Base-by-base conservation (phyloP, 2,888 invertebrate genomes). In the Hirtodrosophila histrioides region DNA sequence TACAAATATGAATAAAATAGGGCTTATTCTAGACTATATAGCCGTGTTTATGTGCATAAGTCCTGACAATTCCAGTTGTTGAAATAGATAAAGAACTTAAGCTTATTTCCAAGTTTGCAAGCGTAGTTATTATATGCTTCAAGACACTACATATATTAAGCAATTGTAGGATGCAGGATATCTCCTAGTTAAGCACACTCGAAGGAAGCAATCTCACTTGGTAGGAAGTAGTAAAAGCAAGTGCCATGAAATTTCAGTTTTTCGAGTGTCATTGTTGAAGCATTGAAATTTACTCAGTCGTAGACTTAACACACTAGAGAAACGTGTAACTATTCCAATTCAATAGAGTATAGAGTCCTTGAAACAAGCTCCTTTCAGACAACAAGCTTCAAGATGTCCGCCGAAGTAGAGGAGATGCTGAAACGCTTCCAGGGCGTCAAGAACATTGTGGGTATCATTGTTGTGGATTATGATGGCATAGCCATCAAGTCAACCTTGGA, bases 401-500 rank as follows among this genome's bases (percentile, higher is more conserved):
- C 86, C 35, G 82, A 83, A 45, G 78, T 83, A 2, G 82, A 83
- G 49, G 86, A 88, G 2, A 55, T 75, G 71, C 41, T 86, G 17
- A 86, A 88, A 24, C 77, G 71, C 3, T 74, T 83, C n/a, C 67
- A 64, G 35, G 40, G 29, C 12, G 2, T 64, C 0, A 78, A 86
- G 64, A 88, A 88, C 29, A 23, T 86, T 0, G 9, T 58, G 8
- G 86, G 86, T 9, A 63, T 82, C 4, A 9, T 86, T 10, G 67
- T 86, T 6, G 39, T 65, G 4, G 89, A 86, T 36, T 69, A 75
- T 8, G 86, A 86, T 46, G 86, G 86, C 12, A 86, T 88, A 24
- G 45, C 78, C 12, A 88, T 86, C 10, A 86, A 86, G 53, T 69
- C 86, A 4, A 86, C 88, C 0, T 5, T 86, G 63, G 88, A 86